Evolutionary conservation across 1,140 invertebrate species (phyloP), one percentile per base, ranked within the genome.

Genomic region (Drosophila fuyamai): DNA sequence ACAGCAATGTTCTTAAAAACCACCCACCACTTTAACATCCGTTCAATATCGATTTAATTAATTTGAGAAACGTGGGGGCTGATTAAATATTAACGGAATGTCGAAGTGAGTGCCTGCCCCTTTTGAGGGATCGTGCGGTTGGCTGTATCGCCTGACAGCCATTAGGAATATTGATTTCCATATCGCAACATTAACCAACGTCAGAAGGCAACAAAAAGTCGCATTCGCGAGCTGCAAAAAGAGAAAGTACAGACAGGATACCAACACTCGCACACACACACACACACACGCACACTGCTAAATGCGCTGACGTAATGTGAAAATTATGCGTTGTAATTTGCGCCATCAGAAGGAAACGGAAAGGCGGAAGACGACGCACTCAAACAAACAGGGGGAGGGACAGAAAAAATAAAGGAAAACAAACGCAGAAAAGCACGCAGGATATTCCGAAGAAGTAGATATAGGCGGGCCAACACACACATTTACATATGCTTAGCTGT

Each of bases 111-210:
- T 71, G 36, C 50, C 50, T 9, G 63, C 36, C 16, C 14, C 65
- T 38, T 71, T 32, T 35, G 41, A 36, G 18, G 55, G 35, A 38
- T 72, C 47, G 36, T 59, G 60, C 9, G 35, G 23, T 23, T 12
- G 65, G 16, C 63, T 65, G 57, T 82, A 78, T 82, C 59, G 63
- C 63, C 68, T 88, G 76, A 82, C 79, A 86, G 56, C 76, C 83
- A 88, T 86, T 86, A 88, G 76, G 66, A 83, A 88, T 86, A 86
- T 86, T 86, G 83, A 86, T 86, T 86, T 86, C 79, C 83, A 86
- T 88, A 88, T 86, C 83, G 79, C 76, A 76, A 79, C 84, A 86
- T 79, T 86, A 76, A 68, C 76, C 53, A 66, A 65, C 75, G 76
- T 79, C 76, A 68, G 56, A 72, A 71, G 62, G 62, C 68, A 81